Evolutionary conservation across 2,888 invertebrate species (phyloP).

Genomic region (Rhagium mordax): DNA sequence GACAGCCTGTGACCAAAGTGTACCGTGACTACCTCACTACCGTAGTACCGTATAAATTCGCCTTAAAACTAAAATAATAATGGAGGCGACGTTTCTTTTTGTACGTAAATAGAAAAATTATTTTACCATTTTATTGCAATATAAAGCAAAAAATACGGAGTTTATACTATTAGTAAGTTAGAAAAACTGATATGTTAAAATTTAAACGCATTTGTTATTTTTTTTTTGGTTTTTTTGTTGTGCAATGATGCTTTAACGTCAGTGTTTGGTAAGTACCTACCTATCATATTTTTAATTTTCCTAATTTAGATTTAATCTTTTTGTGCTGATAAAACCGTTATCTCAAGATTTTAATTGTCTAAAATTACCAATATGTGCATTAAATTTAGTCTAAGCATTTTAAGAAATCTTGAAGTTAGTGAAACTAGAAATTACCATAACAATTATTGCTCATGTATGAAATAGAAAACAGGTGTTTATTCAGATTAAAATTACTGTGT

Average conservation of each 20-base stretch:
- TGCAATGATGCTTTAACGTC: constrained; percentile 52
- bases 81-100: constrained; percentile 40
- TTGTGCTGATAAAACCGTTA: constrained; percentile 28
- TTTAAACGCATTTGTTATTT: neutral
- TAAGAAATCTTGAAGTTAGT: neutral
- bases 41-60: too few relatives aligned
- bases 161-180: constrained; percentile 8
- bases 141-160: neutral
- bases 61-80: too few relatives aligned
- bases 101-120: constrained; percentile 37
- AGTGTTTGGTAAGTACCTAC: constrained; percentile 51
- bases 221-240: constrained; percentile 38
- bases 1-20: too few relatives aligned
- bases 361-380: neutral
- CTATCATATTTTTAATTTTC: constrained; percentile 34
- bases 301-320: constrained; percentile 30
- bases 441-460: constrained; percentile 34
- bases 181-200: constrained; percentile 2
- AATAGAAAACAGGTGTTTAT: constrained; percentile 41
- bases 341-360: constrained; percentile 16
- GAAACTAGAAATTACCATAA: neutral
- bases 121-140: constrained; percentile 1
- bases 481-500: constrained; percentile 19
- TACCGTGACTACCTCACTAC: too few relatives aligned
- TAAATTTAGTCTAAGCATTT: neutral